Conservation (phyloP, 1,140 invertebrate species). For the Drosophila trapezifrons region DNA sequence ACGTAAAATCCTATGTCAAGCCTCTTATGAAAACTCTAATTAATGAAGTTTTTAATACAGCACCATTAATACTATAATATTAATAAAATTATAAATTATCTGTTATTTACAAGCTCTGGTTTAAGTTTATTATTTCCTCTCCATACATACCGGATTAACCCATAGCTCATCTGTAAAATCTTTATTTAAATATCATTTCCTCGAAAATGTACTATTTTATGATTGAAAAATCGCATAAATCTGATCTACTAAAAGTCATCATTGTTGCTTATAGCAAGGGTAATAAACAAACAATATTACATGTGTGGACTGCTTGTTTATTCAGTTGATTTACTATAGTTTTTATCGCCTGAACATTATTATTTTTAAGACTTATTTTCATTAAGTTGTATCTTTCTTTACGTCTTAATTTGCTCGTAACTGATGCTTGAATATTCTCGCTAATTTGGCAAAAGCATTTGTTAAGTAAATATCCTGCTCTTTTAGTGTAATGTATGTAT, state of each 20-base stretch:
- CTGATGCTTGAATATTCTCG: constrained; percentile 45
- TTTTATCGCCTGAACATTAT: constrained; percentile 16
- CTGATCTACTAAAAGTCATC: constrained; percentile 1
- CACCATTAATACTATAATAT: too few relatives aligned
- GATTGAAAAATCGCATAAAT: background rate
- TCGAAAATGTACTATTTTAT: background rate
- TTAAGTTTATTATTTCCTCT: constrained; percentile 4
- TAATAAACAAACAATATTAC: background rate
- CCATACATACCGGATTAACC: background rate
- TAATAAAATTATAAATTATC: too few relatives aligned
- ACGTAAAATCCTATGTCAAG: too few relatives aligned
- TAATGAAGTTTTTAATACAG: too few relatives aligned
- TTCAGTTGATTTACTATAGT: constrained; percentile 23
- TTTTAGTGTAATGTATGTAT: constrained; percentile 31
- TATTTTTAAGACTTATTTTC: constrained; percentile 24
- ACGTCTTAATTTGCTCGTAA: constrained; percentile 39
- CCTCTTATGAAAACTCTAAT: too few relatives aligned
- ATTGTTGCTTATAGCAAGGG: constrained; percentile 4
- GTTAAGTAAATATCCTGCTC: constrained; percentile 17
- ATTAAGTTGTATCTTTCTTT: constrained; percentile 28
- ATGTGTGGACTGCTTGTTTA: background rate
- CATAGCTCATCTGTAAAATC: constrained; percentile 1
- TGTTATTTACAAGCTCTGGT: background rate
- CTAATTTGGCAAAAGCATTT: constrained; percentile 29
- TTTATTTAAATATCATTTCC: constrained; percentile 5